Base-by-base conservation (phyloP, 2,113 vertebrate species). In the Bombycilla garrulus region DNA sequence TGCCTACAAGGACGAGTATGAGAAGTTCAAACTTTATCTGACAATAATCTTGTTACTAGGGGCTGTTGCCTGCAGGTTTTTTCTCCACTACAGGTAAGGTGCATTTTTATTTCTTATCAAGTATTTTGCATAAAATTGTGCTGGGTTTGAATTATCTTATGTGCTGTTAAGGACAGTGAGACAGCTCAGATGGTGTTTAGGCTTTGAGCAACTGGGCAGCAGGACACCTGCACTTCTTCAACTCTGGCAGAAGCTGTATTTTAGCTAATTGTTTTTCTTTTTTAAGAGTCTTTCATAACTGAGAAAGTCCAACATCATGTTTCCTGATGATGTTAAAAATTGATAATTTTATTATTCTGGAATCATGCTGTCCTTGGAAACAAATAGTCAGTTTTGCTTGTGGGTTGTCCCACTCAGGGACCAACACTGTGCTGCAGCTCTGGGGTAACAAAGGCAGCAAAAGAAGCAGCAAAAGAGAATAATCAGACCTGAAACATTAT, bases 21-120 rank as follows among this genome's bases (percentile, higher is more conserved):
- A 99, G 97, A 99, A 99, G 96, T 99, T 99, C 97, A 99, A 99
- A 94, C 98, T 99, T 86, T 99, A 98, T 93, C 98, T 99, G 98
- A 99, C 99, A 1, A 99, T 99, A 95, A 99, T 99, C 96, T 98
- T 99, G 92, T 98, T 99, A 96, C 98, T 99, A 0, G 99, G 99
- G 66, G 99, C 99, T 4, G 98, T 99, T 15, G 97, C 99, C 11
- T 99, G 99, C 97, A 98, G 99, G 50, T 99, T 99, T 92, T 94
- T 99, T 90, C 98, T 99, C 42, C 98, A 99, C 96, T 99, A 98
- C 96, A 99, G 99, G 99, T 99, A 93, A 98, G 92, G 35, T 74
- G 45, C 3, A 9, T 45, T 88, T 89, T 83, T 26, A 17, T 21
- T 81, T 92, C 29, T 38, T 44, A 40, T 38, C n/a, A 79, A 79